A percentile compares a stretch with the other conserved stretches of the same genome.
phyloP scores from a whole-genome alignment of 2,113 vertebrate species.

The Ciconia stormi region DNA sequence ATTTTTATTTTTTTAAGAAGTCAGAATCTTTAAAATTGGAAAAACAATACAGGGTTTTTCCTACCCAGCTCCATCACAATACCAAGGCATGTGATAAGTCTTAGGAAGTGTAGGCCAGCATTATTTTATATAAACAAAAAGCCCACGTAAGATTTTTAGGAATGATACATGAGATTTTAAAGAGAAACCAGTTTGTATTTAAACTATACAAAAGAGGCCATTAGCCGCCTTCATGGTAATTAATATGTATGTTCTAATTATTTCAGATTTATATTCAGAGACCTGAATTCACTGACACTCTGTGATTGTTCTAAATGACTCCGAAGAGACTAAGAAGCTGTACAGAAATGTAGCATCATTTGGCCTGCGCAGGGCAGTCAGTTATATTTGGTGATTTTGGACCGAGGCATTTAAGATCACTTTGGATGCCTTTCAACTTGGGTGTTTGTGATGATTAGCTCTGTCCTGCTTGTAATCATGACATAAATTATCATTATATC shows the following conservation, averaged over 20 bases:
- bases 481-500: not conserved
- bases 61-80: not conserved
- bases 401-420: not conserved
- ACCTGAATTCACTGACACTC: not conserved
- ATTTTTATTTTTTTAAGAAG: not conserved
- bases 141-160: not conserved
- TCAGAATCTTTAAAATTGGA: not conserved
- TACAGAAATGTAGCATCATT: not conserved
- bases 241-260: not conserved
- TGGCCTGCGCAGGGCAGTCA: not conserved
- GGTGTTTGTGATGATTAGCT: not conserved
- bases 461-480: not conserved
- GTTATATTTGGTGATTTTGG: not conserved
- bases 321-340: not conserved
- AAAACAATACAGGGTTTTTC: not conserved
- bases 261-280: not conserved
- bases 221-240: not conserved
- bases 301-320: not conserved
- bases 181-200: not conserved
- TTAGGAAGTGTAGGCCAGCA: not conserved
- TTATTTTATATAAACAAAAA: not conserved
- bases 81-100: not conserved
- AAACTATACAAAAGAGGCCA: not conserved
- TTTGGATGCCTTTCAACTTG: not conserved
- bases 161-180: not conserved